Evolutionary conservation across 2,888 invertebrate species (phyloP), one percentile per base, ranked within the genome.

Genomic region (Liodrosophila aerea): DNA sequence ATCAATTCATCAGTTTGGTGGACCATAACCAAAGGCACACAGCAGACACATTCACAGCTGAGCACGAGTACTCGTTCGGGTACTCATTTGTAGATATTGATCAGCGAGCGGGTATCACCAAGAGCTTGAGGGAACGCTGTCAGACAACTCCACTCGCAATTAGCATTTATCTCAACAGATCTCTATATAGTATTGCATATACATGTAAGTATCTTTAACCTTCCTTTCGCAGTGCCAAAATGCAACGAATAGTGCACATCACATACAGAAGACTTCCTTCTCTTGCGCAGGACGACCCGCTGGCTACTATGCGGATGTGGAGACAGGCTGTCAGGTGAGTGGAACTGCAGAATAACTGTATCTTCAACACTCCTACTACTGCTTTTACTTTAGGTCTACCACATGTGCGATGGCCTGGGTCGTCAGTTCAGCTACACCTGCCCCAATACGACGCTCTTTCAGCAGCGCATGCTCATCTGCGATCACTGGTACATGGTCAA

Each of bases 401-500:
- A 95, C 91, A 94, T 95, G 94, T 95, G 95, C 87, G 95, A 95
- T 86, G 94, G 93, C 0, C 91, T 94, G 37, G 95, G 94, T 0
- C 91, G 94, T 0, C 94, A 94, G 91, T 95, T 94, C 90, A 94
- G 93, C 89, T 95, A 95, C 90, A 92, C 93, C 16, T 95, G 95
- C 76, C 95, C 95, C 18, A 94, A 95, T 89, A 94, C 94, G 36
- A 95, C 95, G 5, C 92, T 95, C 47, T 95, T 95, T 91, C 95
- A 95, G 88, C 95, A 95, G 88, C 91, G 95, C 41, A 95, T 95
- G 94, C 91, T 95, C 64, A 93, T 95, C 87, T 95, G 95, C 87
- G 95, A 95, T 89, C 95, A 95, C 87, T 90, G 90, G 95, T 95
- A 95, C 88, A 94, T 95, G 94, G 95, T 95, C 58, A 94, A 95